Evolutionary conservation across 1,140 invertebrate genomes (phyloP), one percentile per base, ranked within the genome.

Genomic region (Scaptomyza montana): DNA sequence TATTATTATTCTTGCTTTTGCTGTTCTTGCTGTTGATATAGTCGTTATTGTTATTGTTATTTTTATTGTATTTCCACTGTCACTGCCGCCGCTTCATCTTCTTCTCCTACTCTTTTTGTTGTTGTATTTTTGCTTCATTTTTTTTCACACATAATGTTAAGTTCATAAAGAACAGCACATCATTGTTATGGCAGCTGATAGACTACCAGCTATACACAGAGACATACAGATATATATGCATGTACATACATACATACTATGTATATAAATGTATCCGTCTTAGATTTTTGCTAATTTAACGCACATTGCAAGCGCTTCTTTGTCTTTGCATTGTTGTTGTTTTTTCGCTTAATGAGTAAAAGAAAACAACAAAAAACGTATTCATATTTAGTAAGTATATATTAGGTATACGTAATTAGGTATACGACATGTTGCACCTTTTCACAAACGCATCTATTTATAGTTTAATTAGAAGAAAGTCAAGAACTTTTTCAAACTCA

Each of bases 111-210:
- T 9, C 1, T 9, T 36, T 7, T 16, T 16, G n/a, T n/a, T n/a
- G n/a, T 36, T 36, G 2, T 8, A 2, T 9, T 36, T 65, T 61
- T 66, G 55, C 45, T 39, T 36, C 33, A 8, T 36, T 36, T 36
- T 36, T 36, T 62, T 72, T 53, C 54, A 59, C 60, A 63, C 59
- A 74, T 55, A 54, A 67, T 73, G 64, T 64, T 56, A 65, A 68
- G 57, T 74, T 74, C 59, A 74, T 69, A 69, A 74, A 77, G 74
- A 77, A 74, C 60, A 64, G 71, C 71, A 65, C 60, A 74, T 74
- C 74, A 77, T 77, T 77, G 74, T 77, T 77, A 45, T 77, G 74
- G 70, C 71, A 77, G 74, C 74, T 77, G 74, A 77, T 66, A 74
- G 69, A 67, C 71, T 72, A 28, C 63, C 10, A 41, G n/a, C 33